A percentile compares a stretch with the other conserved stretches of the same genome.
phyloP scores from a whole-genome alignment of 2,797 vertebrate genomes.

The Ptychobarbus kaznakovi region DNA sequence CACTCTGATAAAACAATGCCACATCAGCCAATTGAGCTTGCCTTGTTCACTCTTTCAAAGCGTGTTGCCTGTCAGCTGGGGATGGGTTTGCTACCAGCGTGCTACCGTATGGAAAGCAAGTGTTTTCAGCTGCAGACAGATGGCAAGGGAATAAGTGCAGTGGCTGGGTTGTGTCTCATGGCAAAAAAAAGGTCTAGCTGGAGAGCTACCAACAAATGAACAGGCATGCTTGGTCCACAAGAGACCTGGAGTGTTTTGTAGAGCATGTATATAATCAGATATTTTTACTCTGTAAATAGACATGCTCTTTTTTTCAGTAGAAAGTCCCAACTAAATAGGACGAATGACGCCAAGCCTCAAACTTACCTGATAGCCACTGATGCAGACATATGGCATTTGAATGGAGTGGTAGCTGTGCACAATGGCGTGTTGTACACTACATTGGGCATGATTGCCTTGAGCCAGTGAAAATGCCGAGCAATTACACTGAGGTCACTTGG shows the following conservation, averaged over 20 bases:
- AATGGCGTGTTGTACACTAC: constrained; percentile 64
- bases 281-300: not conserved
- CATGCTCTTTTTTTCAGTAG: constrained; percentile 3
- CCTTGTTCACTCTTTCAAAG: constrained; percentile 37
- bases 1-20: constrained; percentile 35
- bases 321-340: constrained; percentile 30
- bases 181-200: constrained; percentile 59
- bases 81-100: not conserved
- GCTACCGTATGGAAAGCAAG: constrained; percentile 32
- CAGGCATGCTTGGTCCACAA: constrained; percentile 7
- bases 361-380: constrained; percentile 23
- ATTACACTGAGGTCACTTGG: constrained; percentile 67
- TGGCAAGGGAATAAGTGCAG: constrained; percentile 65
- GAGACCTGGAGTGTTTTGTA: not conserved
- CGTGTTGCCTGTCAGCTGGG: constrained; percentile 23
- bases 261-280: not conserved
- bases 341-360: constrained; percentile 12
- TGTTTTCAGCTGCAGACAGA: constrained; percentile 66
- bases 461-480: constrained; percentile 65
- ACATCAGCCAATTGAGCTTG: constrained; percentile 20
- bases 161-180: constrained; percentile 55
- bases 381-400: constrained; percentile 55
- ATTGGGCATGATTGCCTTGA: constrained; percentile 66
- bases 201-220: constrained; percentile 57
- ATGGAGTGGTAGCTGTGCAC: constrained; percentile 60